Conservation (phyloP, 2,113 vertebrate genomes). For the Rafetus swinhoei region DNA sequence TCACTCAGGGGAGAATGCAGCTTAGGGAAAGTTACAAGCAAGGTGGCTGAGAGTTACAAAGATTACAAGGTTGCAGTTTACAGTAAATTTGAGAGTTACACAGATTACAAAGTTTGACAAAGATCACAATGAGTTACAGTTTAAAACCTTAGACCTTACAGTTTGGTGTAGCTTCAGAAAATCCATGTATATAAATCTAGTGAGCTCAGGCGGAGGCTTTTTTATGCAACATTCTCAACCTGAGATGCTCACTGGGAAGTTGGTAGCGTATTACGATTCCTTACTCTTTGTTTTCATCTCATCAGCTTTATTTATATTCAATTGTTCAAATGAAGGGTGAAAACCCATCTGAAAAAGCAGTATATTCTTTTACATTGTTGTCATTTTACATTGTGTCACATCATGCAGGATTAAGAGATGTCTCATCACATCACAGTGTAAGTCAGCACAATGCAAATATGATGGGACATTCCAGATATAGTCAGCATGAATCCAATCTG, state of each 20-base stretch:
- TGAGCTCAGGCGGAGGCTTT: too few relatives aligned
- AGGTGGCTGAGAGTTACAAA: too few relatives aligned
- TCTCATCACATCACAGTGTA: slow-evolving; percentile 22
- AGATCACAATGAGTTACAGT: too few relatives aligned
- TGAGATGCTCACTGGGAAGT: not conserved
- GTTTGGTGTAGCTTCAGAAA: too few relatives aligned
- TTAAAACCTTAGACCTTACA: too few relatives aligned
- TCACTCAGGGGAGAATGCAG: too few relatives aligned
- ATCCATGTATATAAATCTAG: too few relatives aligned
- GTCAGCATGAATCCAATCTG: slow-evolving; percentile 41
- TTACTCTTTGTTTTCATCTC: not conserved
- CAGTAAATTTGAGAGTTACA: too few relatives aligned
- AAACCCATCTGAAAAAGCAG: not conserved
- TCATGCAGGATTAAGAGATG: slow-evolving; percentile 28
- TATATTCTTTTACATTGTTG: slow-evolving; percentile 17
- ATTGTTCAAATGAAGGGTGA: not conserved
- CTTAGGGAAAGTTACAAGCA: too few relatives aligned
- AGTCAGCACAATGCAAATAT: slow-evolving; percentile 32
- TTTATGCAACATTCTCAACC: not conserved
- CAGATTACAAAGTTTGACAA: too few relatives aligned
- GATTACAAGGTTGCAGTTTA: too few relatives aligned
- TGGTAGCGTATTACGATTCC: not conserved
- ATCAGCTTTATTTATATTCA: not conserved
- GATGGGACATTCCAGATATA: slow-evolving; percentile 21
- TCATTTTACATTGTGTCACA: slow-evolving; percentile 5